Conservation (phyloP, 2,113 vertebrate species). For the Ancistrus triradiatus region DNA sequence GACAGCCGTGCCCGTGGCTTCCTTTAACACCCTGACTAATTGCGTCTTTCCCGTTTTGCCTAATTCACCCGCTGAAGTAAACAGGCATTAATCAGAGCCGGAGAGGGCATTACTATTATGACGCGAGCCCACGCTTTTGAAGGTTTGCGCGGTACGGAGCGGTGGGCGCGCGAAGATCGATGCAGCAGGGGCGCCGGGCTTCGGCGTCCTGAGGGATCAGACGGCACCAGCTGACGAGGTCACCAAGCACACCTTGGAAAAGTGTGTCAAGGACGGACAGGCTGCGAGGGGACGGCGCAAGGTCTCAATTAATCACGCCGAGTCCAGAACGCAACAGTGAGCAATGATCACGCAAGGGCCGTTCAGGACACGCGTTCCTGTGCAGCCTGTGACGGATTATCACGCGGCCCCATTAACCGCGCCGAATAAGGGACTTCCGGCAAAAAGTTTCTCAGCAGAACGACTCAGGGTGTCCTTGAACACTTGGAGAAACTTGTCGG, state of each 20-base stretch:
- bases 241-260: slow-evolving; percentile 68
- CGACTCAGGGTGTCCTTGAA: too few species aligned
- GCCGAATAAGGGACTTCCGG: too few species aligned
- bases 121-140: slow-evolving; percentile 63
- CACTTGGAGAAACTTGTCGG: too few species aligned
- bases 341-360: slow-evolving; percentile 3
- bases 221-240: slow-evolving; percentile 69
- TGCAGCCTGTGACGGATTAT: slow-evolving; percentile 20
- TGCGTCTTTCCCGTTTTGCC: slow-evolving; percentile 18
- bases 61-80: slow-evolving; percentile 66
- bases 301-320: slow-evolving; percentile 34
- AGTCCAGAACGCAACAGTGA: slow-evolving; percentile 42
- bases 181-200: slow-evolving; percentile 59
- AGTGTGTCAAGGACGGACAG: slow-evolving; percentile 73
- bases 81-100: slow-evolving; percentile 74
- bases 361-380: neutral
- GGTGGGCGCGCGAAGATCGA: slow-evolving; percentile 64
- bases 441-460: too few species aligned
- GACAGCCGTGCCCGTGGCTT: neutral
- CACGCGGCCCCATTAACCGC: slow-evolving; percentile 10
- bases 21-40: slow-evolving; percentile 36
- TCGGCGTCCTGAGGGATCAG: slow-evolving; percentile 60
- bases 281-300: slow-evolving; percentile 21
- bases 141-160: slow-evolving; percentile 21
- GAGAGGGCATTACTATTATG: slow-evolving; percentile 63